phyloP scores from a whole-genome alignment of 2,888 invertebrate genomes.

The Melolontha melolontha region DNA sequence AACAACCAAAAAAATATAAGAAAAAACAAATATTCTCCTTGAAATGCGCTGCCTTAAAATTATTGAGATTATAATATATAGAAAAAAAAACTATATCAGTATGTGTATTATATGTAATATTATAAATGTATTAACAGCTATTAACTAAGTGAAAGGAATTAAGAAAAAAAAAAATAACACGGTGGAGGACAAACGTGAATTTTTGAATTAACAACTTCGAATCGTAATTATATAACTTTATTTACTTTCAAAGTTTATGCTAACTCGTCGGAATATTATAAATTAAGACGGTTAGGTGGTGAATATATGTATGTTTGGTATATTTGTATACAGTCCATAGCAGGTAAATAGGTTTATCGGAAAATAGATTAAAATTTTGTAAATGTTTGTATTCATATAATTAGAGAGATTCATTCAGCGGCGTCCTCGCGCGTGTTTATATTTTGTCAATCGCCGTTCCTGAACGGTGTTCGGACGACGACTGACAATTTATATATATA shows the following conservation, averaged over 20 bases:
- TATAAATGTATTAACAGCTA: conserved; percentile 39
- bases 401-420: too few relatives aligned
- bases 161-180: conserved; percentile 11
- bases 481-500: too few relatives aligned
- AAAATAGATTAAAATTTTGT: too few relatives aligned
- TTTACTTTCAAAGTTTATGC: neutral
- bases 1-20: conserved; percentile 29
- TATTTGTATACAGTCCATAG: too few relatives aligned
- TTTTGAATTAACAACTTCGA: neutral
- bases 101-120: conserved; percentile 33
- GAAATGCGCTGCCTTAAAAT: conserved; percentile 33
- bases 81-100: conserved; percentile 26
- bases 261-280: neutral
- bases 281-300: neutral
- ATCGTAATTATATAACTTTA: conserved; percentile 7
- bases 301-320: neutral
- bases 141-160: conserved; percentile 32
- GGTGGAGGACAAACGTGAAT: conserved; percentile 25
- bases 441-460: too few relatives aligned
- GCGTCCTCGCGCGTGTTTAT: too few relatives aligned
- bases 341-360: too few relatives aligned
- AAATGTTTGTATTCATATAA: too few relatives aligned
- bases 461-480: too few relatives aligned
- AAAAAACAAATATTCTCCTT: conserved; percentile 17
- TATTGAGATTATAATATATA: conserved; percentile 38